Evolutionary conservation across 2,888 invertebrate species (phyloP), one percentile per base, ranked within the genome.

Genomic region (Cynaeus angustus): DNA sequence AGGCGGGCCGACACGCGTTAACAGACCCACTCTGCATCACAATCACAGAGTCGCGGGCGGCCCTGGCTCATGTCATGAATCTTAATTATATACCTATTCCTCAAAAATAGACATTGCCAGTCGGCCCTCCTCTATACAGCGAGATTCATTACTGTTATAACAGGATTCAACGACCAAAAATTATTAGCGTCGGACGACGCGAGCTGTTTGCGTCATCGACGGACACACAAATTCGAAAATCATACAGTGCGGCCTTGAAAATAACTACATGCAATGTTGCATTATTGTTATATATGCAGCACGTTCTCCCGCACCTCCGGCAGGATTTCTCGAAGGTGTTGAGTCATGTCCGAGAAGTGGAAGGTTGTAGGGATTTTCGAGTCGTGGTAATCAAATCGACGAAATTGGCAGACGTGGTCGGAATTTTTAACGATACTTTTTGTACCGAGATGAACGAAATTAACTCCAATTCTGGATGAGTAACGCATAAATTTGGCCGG

Each of bases 1-100:
- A 77, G 81, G 81, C 82, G 81, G 82, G 80, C 80, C 80, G 81
- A 82, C 82, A 82, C 82, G 82, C 81, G 82, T 80, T 80, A 76
- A 76, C 75, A 77, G 77, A 80, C 81, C 77, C 75, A 78, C 78
- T 79, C 77, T 80, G 82, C 79, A 82, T 82, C 75, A 78, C 78
- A 80, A 82, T 81, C 76, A 67, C 67, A 80, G 76, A 74, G 76
- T 79, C 79, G 81, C 79, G 79, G 80, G 80, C 81, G 81, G 80
- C 79, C 77, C 77, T 75, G 72, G 73, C 72, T 77, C 75, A 76
- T 78, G 78, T 78, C 78, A 78, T 76, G 79, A 77, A 79, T 81
- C 79, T 78, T 80, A 79, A 80, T 80, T 75, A 70, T 72, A 72
- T 72, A 73, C 73, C 73, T 70, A 69, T 75, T 74, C 70, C 72